Conservation (phyloP, 2,888 invertebrate genomes). For the Euproctis similis region DNA sequence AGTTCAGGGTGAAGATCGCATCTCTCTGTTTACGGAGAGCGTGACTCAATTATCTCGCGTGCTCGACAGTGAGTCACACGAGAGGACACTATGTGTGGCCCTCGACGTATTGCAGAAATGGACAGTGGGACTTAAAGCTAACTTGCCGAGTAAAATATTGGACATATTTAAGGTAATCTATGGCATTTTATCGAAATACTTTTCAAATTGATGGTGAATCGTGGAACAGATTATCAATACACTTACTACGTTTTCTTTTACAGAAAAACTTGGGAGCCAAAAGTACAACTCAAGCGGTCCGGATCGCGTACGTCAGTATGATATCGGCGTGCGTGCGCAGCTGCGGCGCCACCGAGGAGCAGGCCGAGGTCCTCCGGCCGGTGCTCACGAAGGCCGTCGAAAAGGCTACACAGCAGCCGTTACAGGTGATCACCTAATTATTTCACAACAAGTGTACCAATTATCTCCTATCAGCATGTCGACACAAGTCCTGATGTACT, state of each 20-base stretch:
- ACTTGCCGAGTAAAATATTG: conserved; percentile 27
- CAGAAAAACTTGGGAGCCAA: conserved; percentile 85
- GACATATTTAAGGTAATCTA: conserved; percentile 34
- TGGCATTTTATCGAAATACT: too few relatives aligned
- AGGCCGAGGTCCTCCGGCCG: conserved; percentile 73
- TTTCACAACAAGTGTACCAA: too few relatives aligned
- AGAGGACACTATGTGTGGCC: conserved; percentile 89
- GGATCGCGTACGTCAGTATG: conserved; percentile 86
- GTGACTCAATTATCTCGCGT: conserved; percentile 83
- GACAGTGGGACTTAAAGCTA: conserved; percentile 68
- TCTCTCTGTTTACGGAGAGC: conserved; percentile 74
- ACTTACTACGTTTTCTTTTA: neutral
- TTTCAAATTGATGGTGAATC: too few relatives aligned
- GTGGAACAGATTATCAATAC: neutral
- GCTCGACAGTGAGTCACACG: conserved; percentile 92
- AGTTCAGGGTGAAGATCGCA: conserved; percentile 74
- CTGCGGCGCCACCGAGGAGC: conserved; percentile 59
- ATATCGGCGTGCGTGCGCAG: conserved; percentile 80
- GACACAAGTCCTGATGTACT: too few relatives aligned
- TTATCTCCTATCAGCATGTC: neutral
- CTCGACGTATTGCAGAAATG: conserved; percentile 88
- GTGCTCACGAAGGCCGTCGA: conserved; percentile 82
- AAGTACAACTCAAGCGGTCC: conserved; percentile 84
- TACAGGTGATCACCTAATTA: conserved; percentile 65
- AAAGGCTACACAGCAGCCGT: conserved; percentile 83